Evolutionary conservation across 1,140 invertebrate species (phyloP), one percentile per base, ranked within the genome.

Genomic region (Drosophila nannoptera): DNA sequence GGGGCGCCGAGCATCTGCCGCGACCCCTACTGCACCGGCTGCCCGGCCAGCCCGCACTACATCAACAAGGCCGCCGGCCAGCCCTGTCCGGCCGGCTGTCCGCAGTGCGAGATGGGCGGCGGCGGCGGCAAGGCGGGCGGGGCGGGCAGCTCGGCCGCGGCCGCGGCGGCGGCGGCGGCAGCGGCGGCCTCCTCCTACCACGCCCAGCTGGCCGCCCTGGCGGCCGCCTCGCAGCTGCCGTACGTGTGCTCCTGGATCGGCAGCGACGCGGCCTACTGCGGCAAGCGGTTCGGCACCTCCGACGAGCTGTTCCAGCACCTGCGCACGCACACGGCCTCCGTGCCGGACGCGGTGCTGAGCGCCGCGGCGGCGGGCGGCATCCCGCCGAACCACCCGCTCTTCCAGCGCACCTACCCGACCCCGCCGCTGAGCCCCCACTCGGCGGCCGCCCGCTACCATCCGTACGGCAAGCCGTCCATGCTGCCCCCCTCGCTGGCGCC

Each of bases 241-340:
- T 95, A 95, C 84, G 94, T 97, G 0, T 98, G 97, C 90, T 97
- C 95, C 88, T 98, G 97, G 97, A 95, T 98, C 77, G 94, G 94
- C 7, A 95, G 95, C 12, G 96, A 97, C 88, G 93, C 94, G 0
- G 92, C 93, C 0, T 97, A 97, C 81, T 98, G 97, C 88, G 97
- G 97, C 22, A 98, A 98, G 88, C 90, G 96, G 43, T 98, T 98
- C 87, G 90, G 92, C 9, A 94, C 93, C 45, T 96, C 96, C 0
- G 97, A 98, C 73, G 97, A 98, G 88, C 91, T 98, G 3, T 91
- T 98, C 45, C 94, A 96, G 78, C 97, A 98, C 90, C 91, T 98
- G 50, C 92, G 96, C 68, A 96, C 95, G 22, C 97, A 98, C 88
- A 97, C 97, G 0, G 90, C 93, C 33, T 91, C 91, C 16, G 88